A percentile compares a stretch with the other conserved stretches of the same genome.
phyloP scores from a whole-genome alignment of 2,797 vertebrate species.

The Sebastes jordani region DNA sequence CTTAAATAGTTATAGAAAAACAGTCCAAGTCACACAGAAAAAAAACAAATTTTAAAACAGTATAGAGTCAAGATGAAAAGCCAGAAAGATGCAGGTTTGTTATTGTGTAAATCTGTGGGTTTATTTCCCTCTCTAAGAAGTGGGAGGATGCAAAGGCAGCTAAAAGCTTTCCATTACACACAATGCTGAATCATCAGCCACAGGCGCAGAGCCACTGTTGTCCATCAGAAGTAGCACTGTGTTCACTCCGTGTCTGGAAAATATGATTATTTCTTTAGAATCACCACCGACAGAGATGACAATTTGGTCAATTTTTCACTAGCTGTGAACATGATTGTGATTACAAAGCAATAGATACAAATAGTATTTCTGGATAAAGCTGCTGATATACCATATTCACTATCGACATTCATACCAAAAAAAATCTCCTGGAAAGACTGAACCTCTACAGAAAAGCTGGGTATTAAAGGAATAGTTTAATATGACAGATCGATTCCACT shows the following conservation, averaged over 20 bases:
- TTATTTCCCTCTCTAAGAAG: constrained; percentile 23
- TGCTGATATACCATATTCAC: not conserved
- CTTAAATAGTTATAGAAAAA: not conserved
- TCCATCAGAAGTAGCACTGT: constrained; percentile 24
- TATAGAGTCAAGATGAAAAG: not conserved
- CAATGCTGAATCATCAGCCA: constrained; percentile 54
- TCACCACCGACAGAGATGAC: not conserved
- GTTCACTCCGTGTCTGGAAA: not conserved
- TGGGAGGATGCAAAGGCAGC: constrained; percentile 48
- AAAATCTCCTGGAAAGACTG: not conserved
- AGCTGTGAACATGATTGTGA: not conserved
- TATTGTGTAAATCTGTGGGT: constrained; percentile 14
- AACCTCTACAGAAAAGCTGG: not conserved
- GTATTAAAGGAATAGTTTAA: not conserved
- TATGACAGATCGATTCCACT: not conserved
- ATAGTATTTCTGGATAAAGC: not conserved
- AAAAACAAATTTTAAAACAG: not conserved
- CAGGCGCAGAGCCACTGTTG: constrained; percentile 5
- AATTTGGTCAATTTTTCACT: not conserved
- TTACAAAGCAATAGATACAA: not conserved
- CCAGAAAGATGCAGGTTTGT: constrained; percentile 3
- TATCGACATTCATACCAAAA: not conserved
- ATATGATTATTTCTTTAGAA: not conserved
- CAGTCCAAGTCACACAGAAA: not conserved
- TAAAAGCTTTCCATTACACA: constrained; percentile 64